A percentile compares a stretch with the other conserved stretches of the same genome.
Evolutionary conservation across 2,797 vertebrate genomes (phyloP).

Genomic region (Novumbra hubbsi): DNA sequence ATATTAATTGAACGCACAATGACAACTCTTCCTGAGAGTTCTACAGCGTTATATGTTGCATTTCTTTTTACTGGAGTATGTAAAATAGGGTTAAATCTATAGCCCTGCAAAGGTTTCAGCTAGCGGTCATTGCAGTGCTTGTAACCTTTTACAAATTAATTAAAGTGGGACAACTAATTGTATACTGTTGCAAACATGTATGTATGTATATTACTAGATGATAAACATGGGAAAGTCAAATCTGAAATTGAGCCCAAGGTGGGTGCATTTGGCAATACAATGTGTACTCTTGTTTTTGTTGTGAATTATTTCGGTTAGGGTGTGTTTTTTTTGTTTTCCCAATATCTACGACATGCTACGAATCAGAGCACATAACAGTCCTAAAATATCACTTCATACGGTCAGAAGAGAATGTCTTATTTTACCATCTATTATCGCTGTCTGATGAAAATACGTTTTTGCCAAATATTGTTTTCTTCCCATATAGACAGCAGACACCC

Average conservation of each 20-base stretch:
- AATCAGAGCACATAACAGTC: slow-evolving; percentile 32
- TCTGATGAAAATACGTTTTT: too few relatives aligned
- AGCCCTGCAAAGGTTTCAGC: slow-evolving; percentile 5
- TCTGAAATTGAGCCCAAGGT: slow-evolving; percentile 26
- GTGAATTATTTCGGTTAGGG: slow-evolving; percentile 21
- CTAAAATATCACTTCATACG: slow-evolving; percentile 27
- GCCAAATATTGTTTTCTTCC: too few relatives aligned
- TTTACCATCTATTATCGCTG: neutral
- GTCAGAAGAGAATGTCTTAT: neutral
- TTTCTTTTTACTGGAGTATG: slow-evolving; percentile 27
- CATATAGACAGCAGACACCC: too few relatives aligned
- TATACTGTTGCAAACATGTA: slow-evolving; percentile 14
- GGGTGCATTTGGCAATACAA: slow-evolving; percentile 50
- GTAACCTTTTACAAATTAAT: slow-evolving; percentile 16
- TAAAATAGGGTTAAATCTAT: slow-evolving; percentile 9
- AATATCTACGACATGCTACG: slow-evolving; percentile 50
- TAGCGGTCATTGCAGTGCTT: slow-evolving; percentile 13
- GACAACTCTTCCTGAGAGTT: neutral
- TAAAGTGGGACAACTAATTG: slow-evolving; percentile 16
- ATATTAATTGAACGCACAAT: neutral
- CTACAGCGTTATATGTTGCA: slow-evolving; percentile 13
- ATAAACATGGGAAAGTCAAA: slow-evolving; percentile 17
- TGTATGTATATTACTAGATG: slow-evolving; percentile 12
- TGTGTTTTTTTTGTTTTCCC: slow-evolving; percentile 25
- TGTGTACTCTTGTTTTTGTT: neutral